Conservation (phyloP, 1,140 invertebrate species). For the Parapsyche elsis region DNA sequence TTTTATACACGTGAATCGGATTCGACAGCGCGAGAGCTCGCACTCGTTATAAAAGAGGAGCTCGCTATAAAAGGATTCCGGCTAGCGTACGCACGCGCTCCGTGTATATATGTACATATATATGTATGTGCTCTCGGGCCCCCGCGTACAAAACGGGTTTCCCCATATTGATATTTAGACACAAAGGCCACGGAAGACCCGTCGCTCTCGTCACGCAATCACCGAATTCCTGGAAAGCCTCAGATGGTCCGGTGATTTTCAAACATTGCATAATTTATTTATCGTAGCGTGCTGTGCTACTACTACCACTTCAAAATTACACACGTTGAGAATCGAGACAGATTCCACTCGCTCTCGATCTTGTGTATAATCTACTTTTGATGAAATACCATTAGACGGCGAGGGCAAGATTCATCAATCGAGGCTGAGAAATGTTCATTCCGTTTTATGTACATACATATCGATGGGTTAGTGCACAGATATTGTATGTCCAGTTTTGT, state of each 20-base stretch:
- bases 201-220: neutral
- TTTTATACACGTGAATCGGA: neutral
- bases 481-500: no score
- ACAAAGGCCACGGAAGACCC: neutral
- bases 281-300: no score
- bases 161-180: constrained; percentile 18
- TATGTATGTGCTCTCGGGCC: neutral
- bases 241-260: constrained; percentile 17
- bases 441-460: no score
- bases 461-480: no score
- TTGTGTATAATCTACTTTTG: no score
- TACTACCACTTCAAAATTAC: no score
- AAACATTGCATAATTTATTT: constrained; percentile 1
- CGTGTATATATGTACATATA: neutral
- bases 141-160: neutral
- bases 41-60: neutral
- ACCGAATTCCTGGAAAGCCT: constrained; percentile 31
- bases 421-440: no score
- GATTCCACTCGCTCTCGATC: no score
- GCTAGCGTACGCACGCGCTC: neutral
- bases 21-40: neutral
- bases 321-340: no score
- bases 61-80: neutral
- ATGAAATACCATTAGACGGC: no score
- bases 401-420: no score